A percentile compares a stretch with the other conserved stretches of the same genome.
Conservation (phyloP, 2,888 invertebrate genomes). For the Oscheius sp. region DNA sequence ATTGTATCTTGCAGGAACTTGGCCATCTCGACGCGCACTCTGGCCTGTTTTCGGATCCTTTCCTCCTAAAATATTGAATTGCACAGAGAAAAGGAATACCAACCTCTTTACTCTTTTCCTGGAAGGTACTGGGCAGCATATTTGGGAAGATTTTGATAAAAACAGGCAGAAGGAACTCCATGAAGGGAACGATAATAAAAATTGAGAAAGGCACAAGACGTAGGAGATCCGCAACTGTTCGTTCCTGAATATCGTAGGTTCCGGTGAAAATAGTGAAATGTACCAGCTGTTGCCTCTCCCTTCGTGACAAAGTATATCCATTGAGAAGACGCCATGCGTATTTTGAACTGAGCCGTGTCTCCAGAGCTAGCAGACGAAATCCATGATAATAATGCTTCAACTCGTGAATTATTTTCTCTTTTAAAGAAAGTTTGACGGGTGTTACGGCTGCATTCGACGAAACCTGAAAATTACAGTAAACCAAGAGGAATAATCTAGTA, state of each 20-base stretch:
- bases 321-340: constrained; percentile 85
- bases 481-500: neutral
- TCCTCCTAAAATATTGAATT: constrained; percentile 79
- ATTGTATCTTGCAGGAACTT: constrained; percentile 91
- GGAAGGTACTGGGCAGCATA: constrained; percentile 97
- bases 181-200: constrained; percentile 94
- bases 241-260: constrained; percentile 77
- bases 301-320: constrained; percentile 85
- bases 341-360: constrained; percentile 86
- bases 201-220: constrained; percentile 96
- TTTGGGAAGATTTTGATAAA: constrained; percentile 95
- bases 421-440: constrained; percentile 44
- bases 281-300: constrained; percentile 86
- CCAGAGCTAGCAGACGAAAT: constrained; percentile 90
- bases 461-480: constrained; percentile 28
- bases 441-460: constrained; percentile 39
- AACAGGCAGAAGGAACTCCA: constrained; percentile 92
- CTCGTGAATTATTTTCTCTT: constrained; percentile 81
- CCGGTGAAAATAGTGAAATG: neutral
- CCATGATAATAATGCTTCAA: constrained; percentile 94
- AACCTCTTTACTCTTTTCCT: constrained; percentile 77
- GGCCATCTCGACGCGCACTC: constrained; percentile 95
- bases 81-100: neutral
- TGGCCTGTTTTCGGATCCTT: constrained; percentile 88
- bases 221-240: constrained; percentile 87